Base-by-base conservation (phyloP, 2,888 invertebrate genomes). In the Aleiodes leptofemur region DNA sequence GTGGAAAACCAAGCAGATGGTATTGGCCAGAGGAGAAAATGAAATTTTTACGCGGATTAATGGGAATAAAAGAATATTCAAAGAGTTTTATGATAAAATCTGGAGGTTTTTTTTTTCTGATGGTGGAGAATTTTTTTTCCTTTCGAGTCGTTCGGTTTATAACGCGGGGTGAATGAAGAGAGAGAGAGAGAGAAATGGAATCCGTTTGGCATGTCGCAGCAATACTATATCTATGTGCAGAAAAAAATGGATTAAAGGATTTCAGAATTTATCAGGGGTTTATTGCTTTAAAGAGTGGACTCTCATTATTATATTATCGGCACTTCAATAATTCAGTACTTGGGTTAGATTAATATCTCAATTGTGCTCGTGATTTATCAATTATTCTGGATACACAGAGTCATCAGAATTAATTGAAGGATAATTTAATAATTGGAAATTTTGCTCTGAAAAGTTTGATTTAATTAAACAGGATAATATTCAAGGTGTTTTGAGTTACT, bases 1-100 rank as follows among this genome's bases (percentile, higher is more conserved):
- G 64, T 64, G 64, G 64, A 64, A 64, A 64, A 11, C 11, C 16
- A 16, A 64, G n/a, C 64, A 64, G 43, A 48, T 64, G 64, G 23
- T 13, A 5, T 7, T 34, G 64, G 34, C 43, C 43, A 64, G 48
- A 43, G 16, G 29, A 59, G 16, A 23, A 23, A 23, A 64, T 64
- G 43, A 5, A 23, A 14, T 43, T 23, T 64, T 64, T 64, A 14
- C 23, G 6, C 3, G 61, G 13, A 38, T 61, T 61, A 61, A 13
- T 8, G 4, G 14, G 31, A 38, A 64, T 11, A 48, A 7, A 61
- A 38, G 43, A 3, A 38, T 38, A 38, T 38, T 38, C 6, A 38
- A 38, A 38, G 8, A 38, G 8, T 7, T 7, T 38, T 8, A 5
- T 38, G 38, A 38, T 38, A 38, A 38, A 38, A 8, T 38, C 38